Base-by-base conservation (phyloP, 2,113 vertebrate genomes). In the Pantherophis guttatus region DNA sequence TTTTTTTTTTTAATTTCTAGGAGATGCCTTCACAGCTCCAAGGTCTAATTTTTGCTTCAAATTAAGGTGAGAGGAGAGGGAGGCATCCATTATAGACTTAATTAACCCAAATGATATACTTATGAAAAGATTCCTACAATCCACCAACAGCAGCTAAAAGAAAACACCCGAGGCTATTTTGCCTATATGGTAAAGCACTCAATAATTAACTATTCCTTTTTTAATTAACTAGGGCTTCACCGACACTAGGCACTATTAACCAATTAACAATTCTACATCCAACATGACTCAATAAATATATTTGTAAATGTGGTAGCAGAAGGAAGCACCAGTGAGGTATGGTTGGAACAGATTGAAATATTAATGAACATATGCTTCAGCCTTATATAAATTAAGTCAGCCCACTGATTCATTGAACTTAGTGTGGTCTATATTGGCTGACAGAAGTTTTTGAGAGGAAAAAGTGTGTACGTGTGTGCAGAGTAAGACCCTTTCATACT, bases 181-280 rank as follows among this genome's bases (percentile, higher is more conserved):
- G 48, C 89, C 89, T 59, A 65, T 33, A 23, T 8, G 8, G 57
- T 62, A 50, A 44, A 29, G 55, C 17, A 87, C 86, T 87, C 75
- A 65, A 39, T 90, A 87, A 93, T 87, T 90, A 93, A 90, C 92
- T 90, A 65, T 90, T 93, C 24, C 89, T 86, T 93, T 81, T 85
- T 85, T 93, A 90, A 86, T 90, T 87, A 93, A 90, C 92, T 90
- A 86, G 57, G 88, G 90, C 57, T 93, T 90, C 50, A 44, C 57
- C 53, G 81, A 87, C 50, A 87, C 92, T 65, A 39, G 75, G 54
- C 33, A 86, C 88, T 65, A 90, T 90, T 93, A 93, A 90, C 89
- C 89, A 65, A 90, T 92, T 92, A 92, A 89, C 53, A 92, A 85
- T 52, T 93, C 19, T 58, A 89, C 81, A 44, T 24, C 65, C 92